Percentiles rank a stretch among this genome's conserved stretches.
Conservation (phyloP, 2,888 invertebrate species). For the Parnassius smintheus region DNA sequence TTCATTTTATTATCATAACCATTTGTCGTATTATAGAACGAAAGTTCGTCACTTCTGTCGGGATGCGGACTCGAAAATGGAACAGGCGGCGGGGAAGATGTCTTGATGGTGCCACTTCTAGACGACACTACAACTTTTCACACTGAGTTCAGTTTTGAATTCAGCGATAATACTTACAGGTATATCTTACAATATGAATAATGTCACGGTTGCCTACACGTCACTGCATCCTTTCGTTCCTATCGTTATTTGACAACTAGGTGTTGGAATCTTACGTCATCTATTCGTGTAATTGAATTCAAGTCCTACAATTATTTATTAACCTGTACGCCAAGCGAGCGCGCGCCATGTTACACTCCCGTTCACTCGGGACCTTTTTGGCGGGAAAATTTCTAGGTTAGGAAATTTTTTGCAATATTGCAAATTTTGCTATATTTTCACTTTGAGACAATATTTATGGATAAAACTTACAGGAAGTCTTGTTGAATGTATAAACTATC, state of each 20-base stretch:
- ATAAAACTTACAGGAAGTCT: too few species aligned
- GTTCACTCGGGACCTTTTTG: too few species aligned
- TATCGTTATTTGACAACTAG: neutral
- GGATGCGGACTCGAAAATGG: constrained; percentile 72
- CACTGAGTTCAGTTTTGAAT: constrained; percentile 90
- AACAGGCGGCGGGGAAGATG: constrained; percentile 83
- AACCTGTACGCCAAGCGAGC: too few species aligned
- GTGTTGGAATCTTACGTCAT: neutral
- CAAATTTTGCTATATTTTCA: too few species aligned
- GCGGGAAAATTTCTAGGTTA: too few species aligned
- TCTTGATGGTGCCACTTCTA: constrained; percentile 87
- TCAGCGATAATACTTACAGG: constrained; percentile 91
- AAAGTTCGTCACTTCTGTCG: constrained; percentile 84
- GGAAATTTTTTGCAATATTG: too few species aligned
- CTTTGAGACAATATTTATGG: too few species aligned
- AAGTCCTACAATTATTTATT: too few species aligned
- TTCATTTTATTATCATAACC: too few species aligned
- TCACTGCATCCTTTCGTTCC: neutral
- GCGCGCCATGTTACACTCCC: too few species aligned
- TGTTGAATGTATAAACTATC: too few species aligned
- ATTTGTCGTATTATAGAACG: constrained; percentile 77
- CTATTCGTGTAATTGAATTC: neutral
- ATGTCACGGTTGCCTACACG: too few species aligned
- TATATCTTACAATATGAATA: constrained; percentile 37
- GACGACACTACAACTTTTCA: constrained; percentile 82